Percentiles rank a stretch among this genome's conserved stretches.
phyloP scores from a whole-genome alignment of 1,140 invertebrate genomes.

The Trichonephila inaurata region DNA sequence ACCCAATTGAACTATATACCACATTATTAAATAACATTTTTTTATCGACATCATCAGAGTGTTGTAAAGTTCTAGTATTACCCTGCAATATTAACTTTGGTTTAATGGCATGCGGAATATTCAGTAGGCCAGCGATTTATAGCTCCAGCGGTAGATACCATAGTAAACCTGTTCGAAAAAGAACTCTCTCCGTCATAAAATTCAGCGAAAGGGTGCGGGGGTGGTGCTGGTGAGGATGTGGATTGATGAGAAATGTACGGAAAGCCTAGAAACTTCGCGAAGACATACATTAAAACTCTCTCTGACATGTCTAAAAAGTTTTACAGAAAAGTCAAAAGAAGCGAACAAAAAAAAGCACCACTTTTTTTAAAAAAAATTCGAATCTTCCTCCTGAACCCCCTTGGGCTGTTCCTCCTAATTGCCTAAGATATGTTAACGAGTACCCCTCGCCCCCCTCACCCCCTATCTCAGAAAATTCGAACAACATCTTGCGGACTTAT shows the following conservation, averaged over 20 bases:
- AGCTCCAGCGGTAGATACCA: too few relatives aligned
- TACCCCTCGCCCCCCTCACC: neutral
- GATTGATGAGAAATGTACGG: neutral
- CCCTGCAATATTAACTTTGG: too few relatives aligned
- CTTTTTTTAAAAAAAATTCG: slow-evolving; percentile 48
- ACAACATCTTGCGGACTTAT: slow-evolving; percentile 70
- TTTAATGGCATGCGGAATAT: too few relatives aligned
- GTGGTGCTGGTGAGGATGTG: neutral
- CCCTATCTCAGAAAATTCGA: slow-evolving; percentile 47
- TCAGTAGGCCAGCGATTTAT: too few relatives aligned
- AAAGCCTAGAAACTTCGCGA: neutral
- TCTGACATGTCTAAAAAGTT: slow-evolving; percentile 43
- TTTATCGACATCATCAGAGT: too few relatives aligned
- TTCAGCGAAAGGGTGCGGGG: neutral
- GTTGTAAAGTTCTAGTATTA: too few relatives aligned
- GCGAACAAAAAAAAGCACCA: slow-evolving; percentile 19
- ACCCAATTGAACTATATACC: too few relatives aligned
- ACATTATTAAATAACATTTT: too few relatives aligned
- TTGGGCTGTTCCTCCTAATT: slow-evolving; percentile 64
- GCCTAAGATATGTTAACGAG: slow-evolving; percentile 75
- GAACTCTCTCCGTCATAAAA: neutral
- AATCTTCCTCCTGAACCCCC: slow-evolving; percentile 45
- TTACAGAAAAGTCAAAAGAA: neutral
- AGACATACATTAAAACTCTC: slow-evolving; percentile 35
- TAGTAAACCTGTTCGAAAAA: too few relatives aligned